Base-by-base conservation (phyloP, 2,888 invertebrate genomes). In the Dasypolia templi region DNA sequence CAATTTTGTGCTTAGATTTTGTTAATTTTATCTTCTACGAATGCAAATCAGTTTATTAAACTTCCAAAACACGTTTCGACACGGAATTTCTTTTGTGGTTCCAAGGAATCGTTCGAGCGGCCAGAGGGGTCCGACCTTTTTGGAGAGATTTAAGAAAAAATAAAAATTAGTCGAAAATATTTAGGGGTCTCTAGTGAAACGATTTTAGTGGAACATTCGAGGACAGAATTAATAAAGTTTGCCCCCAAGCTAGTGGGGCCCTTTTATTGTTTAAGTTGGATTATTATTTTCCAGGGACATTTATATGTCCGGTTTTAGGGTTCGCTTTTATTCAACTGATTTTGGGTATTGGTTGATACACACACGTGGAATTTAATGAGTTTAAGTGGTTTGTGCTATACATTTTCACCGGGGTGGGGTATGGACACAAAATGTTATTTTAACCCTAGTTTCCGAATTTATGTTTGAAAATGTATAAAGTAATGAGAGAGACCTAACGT, bases 201-300 rank as follows among this genome's bases (percentile, higher is more conserved):
- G 64, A 72, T 77, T 80, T 77, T 63, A 66, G 79, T 68, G n/a
- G 73, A 80, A 78, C 73, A 80, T 81, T 70, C 74, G 72, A 46
- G 81, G 66, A 59, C 65, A 49, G 79, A 84, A 87, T 86, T 85
- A 81, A n/a, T n/a, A n/a, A n/a, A n/a, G n/a, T n/a, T n/a, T n/a
- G 81, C 75, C 80, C 70, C 65, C 19, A 0, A 73, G 78, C 77
- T 82, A 84, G 84, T 81, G 61, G 67, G 77, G 75, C 62, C 83
- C 80, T 79, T 84, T 87, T 86, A 89, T 87, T 88, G 89, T 89
- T 85, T 84, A 86, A 88, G 80, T 89, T 88, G 79, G 76, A 82
- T 88, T 86, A 87, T 89, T 88, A 86, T 86, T 89, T 83, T 82
- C 82, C 76, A 64, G 83, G 81, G 82, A 85, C 77, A 77, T 81